Evolutionary conservation across 2,113 vertebrate genomes (phyloP).

Genomic region (Dissostichus mawsoni): DNA sequence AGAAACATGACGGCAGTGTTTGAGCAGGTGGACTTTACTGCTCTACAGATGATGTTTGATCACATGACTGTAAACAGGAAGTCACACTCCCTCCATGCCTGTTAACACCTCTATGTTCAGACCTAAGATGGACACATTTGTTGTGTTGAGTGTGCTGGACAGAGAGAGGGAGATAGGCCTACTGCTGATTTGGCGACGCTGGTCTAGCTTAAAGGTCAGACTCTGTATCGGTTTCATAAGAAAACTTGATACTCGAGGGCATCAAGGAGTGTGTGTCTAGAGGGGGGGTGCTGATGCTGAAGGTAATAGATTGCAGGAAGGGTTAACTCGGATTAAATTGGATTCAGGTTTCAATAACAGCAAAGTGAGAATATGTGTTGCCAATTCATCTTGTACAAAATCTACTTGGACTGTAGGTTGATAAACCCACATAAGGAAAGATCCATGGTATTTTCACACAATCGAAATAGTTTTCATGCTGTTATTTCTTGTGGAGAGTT

Average conservation of each 20-base stretch:
- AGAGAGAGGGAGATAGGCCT: neutral
- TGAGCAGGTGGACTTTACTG: constrained; percentile 50
- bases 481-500: neutral
- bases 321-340: neutral
- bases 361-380: neutral
- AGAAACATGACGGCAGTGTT: constrained; percentile 26
- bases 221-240: constrained; percentile 70
- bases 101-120: constrained; percentile 41
- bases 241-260: constrained; percentile 61
- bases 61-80: constrained; percentile 51
- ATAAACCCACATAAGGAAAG: neutral
- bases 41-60: constrained; percentile 25
- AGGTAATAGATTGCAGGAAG: neutral
- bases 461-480: too few relatives aligned
- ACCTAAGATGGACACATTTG: constrained; percentile 17
- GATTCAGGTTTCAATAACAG: constrained; percentile 3
- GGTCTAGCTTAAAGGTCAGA: constrained; percentile 65
- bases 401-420: neutral
- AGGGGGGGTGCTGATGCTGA: neutral
- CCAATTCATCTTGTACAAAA: neutral
- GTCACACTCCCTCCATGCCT: constrained; percentile 21
- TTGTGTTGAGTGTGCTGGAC: neutral
- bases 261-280: constrained; percentile 16
- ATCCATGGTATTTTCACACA: neutral
- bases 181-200: constrained; percentile 36